Conservation (phyloP, 2,888 invertebrate genomes). For the Plusia festucae region DNA sequence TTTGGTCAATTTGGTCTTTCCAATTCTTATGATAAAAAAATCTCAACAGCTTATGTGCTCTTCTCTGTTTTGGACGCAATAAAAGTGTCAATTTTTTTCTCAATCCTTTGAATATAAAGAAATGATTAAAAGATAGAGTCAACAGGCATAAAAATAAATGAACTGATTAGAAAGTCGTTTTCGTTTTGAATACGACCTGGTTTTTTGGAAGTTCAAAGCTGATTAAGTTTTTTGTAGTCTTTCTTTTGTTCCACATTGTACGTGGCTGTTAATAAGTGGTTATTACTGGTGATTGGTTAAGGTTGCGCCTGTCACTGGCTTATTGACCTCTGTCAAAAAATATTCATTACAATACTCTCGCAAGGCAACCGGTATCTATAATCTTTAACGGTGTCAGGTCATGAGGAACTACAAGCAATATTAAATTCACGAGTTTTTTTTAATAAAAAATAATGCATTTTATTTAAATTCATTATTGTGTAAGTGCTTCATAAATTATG, state of each 20-base stretch:
- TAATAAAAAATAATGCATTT: background rate
- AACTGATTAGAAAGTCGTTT: too few species aligned
- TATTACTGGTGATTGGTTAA: background rate
- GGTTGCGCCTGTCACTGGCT: slow-evolving; percentile 5
- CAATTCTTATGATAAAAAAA: too few species aligned
- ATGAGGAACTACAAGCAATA: background rate
- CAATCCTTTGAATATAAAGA: too few species aligned
- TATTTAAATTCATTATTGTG: background rate
- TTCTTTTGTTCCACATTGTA: background rate
- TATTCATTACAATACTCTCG: background rate
- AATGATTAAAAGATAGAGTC: too few species aligned
- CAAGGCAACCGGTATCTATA: slow-evolving; percentile 2
- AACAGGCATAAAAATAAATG: too few species aligned
- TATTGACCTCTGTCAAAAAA: background rate
- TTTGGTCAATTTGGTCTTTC: too few species aligned
- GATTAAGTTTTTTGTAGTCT: background rate
- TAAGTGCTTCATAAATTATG: slow-evolving; percentile 3
- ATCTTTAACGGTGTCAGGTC: background rate
- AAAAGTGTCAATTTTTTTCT: too few species aligned
- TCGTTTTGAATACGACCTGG: too few species aligned
- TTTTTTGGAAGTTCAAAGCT: background rate
- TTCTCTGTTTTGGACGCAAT: too few species aligned
- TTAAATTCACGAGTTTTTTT: background rate
- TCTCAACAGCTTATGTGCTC: too few species aligned
- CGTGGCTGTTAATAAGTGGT: background rate